These are phyloP conservation scores for Torymus texanus DNA, from an alignment of 2,888 invertebrate species.

Conservation along the genomic window DNA sequence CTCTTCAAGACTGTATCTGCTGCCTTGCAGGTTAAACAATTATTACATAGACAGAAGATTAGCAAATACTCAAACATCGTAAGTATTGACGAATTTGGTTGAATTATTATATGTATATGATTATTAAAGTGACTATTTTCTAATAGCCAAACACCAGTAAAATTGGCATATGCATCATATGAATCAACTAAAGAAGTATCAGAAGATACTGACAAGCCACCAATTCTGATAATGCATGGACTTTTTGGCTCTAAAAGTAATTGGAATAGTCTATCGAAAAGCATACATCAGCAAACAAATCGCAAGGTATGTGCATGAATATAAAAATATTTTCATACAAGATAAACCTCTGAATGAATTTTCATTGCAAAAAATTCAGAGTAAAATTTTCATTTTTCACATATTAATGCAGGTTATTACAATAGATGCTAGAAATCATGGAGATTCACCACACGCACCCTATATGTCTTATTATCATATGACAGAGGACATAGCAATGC, in stretches of 20 bases:
- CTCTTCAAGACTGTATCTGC: conserved; percentile 11
- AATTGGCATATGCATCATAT: conserved; percentile 82
- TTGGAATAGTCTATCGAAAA: conserved; percentile 89
- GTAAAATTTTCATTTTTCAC: conserved; percentile 1
- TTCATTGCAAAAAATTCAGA: conserved; percentile 18
- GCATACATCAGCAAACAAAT: conserved; percentile 80
- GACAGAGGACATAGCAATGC: conserved; percentile 83
- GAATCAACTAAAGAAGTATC: conserved; percentile 76
- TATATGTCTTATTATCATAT: conserved; percentile 85
- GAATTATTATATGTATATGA: not conserved
- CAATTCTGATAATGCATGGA: conserved; percentile 91
- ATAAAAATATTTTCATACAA: conserved; percentile 8
- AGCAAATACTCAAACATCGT: not conserved
- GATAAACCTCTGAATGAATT: conserved; percentile 1
- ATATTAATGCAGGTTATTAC: conserved; percentile 79
- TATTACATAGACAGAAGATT: no score
- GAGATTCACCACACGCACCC: conserved; percentile 89
- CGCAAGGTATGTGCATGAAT: conserved; percentile 77
- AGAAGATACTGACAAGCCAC: conserved; percentile 73
- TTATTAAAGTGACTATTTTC: not conserved
- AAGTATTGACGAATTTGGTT: not conserved
- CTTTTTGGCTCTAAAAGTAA: conserved; percentile 91
- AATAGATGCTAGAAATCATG: conserved; percentile 96
- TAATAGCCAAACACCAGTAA: conserved; percentile 75
- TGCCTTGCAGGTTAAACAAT: conserved; percentile 17